Evolutionary conservation across 2,888 invertebrate genomes (phyloP).

Genomic region (Drosophila maculinotata): DNA sequence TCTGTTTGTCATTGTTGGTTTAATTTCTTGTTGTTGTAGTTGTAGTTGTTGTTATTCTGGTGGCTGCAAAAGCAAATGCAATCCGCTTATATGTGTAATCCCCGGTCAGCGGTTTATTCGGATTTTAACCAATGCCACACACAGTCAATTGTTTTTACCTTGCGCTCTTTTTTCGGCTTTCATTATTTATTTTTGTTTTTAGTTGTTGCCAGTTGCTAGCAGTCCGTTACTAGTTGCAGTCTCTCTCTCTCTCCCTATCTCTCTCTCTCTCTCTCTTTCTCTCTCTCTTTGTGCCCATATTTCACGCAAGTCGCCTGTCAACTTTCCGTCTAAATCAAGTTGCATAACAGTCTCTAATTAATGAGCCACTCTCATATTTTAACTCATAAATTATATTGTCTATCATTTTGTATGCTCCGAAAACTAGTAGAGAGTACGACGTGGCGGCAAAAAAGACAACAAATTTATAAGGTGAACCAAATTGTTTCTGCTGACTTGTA

Average conservation of each 20-base stretch:
- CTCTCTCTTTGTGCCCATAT: conserved; percentile 4
- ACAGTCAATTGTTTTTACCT: conserved; percentile 58
- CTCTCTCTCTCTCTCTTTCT: background rate
- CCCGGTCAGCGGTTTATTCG: conserved; percentile 58
- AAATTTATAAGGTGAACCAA: background rate
- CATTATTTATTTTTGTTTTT: background rate
- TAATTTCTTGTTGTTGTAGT: conserved; percentile 1
- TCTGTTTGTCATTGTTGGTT: conserved; percentile 27
- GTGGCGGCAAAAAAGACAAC: background rate
- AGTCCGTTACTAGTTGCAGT: background rate
- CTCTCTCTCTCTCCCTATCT: background rate
- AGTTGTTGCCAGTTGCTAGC: conserved; percentile 1
- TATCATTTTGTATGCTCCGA: conserved; percentile 19
- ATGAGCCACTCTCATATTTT: conserved; percentile 34
- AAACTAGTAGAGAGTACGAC: conserved; percentile 1
- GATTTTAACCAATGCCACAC: conserved; percentile 35
- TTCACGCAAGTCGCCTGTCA: conserved; percentile 30
- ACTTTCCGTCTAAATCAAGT: conserved; percentile 23
- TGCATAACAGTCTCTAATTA: conserved; percentile 40
- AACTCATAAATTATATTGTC: conserved; percentile 44
- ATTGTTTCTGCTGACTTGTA: background rate
- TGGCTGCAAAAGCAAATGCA: conserved; percentile 33
- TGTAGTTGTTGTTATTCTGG: conserved; percentile 23
- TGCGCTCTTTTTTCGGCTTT: conserved; percentile 7
- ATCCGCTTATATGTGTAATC: conserved; percentile 73